A percentile compares a stretch with the other conserved stretches of the same genome.
These are phyloP conservation scores for Falcunculus frontatus DNA, from an alignment of 2,113 vertebrate genomes.

Conservation along the genomic window DNA sequence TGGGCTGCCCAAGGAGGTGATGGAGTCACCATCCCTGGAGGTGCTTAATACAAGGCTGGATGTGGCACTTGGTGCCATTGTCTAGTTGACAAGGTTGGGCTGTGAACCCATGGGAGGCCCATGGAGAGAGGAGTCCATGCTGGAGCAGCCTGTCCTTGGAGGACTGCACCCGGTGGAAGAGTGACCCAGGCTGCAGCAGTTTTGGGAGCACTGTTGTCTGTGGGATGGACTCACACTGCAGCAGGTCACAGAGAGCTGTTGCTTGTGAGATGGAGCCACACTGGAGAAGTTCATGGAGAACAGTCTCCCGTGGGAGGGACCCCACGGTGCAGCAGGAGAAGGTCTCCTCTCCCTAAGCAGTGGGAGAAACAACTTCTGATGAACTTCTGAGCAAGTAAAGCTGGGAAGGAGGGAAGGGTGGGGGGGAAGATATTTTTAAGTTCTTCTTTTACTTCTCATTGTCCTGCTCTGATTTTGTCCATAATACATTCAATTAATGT, in stretches of 20 bases:
- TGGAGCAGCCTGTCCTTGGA: not conserved
- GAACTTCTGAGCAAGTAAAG: not conserved
- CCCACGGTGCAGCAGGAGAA: not conserved
- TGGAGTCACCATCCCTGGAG: not conserved
- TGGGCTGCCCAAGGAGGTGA: not conserved
- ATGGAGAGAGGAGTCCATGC: not conserved
- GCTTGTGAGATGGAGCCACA: too few species aligned
- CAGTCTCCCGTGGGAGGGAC: not conserved
- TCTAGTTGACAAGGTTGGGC: too few species aligned
- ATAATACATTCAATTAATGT: not conserved
- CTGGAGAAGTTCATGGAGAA: not conserved
- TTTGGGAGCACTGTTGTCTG: accelerated
- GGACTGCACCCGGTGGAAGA: accelerated
- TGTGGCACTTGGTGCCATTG: not conserved
- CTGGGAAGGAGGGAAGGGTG: not conserved
- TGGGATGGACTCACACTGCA: not conserved
- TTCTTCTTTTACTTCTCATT: not conserved
- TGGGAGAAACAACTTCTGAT: not conserved
- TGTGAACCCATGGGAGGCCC: not conserved
- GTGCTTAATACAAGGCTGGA: not conserved
- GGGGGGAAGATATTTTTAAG: not conserved
- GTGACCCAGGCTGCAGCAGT: not conserved
- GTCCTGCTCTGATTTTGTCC: not conserved
- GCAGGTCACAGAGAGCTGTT: not conserved
- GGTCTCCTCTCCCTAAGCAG: not conserved